phyloP scores from a whole-genome alignment of 2,113 vertebrate genomes.

The Chionomys nivalis region DNA sequence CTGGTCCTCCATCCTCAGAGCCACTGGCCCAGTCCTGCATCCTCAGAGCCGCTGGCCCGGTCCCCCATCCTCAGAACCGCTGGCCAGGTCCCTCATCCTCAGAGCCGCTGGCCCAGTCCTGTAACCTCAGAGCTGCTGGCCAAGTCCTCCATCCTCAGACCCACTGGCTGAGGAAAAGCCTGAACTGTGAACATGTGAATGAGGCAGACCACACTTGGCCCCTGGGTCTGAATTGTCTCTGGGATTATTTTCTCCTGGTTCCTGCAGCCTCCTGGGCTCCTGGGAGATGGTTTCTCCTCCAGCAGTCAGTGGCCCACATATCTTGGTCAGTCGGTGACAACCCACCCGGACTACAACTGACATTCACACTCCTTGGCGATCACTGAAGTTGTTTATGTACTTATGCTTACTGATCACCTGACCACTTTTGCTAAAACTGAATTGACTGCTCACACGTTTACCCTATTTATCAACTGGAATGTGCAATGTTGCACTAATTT shows the following conservation, averaged over 20 bases:
- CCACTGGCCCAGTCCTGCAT: no score
- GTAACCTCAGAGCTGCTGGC: no score
- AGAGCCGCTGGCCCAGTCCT: no score
- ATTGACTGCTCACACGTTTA: neutral
- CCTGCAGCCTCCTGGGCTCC: neutral
- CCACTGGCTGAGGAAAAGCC: neutral
- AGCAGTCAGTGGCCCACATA: neutral
- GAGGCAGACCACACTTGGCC: neutral
- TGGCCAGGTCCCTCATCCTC: no score
- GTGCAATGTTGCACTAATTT: neutral
- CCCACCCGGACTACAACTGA: no score
- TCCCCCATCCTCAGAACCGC: no score
- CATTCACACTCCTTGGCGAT: neutral
- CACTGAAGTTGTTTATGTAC: neutral
- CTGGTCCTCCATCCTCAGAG: neutral
- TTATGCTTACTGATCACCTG: neutral
- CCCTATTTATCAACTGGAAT: neutral
- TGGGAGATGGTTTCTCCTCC: neutral
- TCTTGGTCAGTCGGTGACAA: neutral
- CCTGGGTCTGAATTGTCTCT: neutral
- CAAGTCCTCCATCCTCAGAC: no score
- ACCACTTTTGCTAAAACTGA: neutral
- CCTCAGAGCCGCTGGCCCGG: no score
- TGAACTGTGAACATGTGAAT: neutral
- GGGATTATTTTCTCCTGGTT: neutral